Conservation (phyloP, 2,888 invertebrate species). For the Pseudoips prasinana region DNA sequence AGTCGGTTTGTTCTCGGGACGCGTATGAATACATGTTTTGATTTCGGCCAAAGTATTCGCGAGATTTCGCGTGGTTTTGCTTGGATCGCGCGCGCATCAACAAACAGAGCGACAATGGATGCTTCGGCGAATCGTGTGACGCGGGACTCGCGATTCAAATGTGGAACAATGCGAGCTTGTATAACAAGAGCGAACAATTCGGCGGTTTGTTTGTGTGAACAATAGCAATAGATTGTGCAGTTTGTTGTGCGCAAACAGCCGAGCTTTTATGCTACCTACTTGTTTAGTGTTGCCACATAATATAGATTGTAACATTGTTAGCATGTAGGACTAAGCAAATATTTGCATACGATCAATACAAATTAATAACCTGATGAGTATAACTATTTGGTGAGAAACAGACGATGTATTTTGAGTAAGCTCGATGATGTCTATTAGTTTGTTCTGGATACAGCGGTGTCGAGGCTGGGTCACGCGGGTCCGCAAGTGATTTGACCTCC, state of each 20-base stretch:
- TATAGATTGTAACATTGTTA: conserved; percentile 38
- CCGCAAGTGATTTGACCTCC: conserved; percentile 80
- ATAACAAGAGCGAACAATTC: conserved; percentile 71
- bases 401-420: conserved; percentile 3
- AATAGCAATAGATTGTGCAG: conserved; percentile 60
- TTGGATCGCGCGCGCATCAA: conserved; percentile 57
- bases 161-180: conserved; percentile 75
- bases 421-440: conserved; percentile 10
- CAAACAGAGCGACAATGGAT: conserved; percentile 76
- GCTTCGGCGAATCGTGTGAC: conserved; percentile 71
- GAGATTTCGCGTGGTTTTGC: conserved; percentile 68
- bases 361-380: not conserved
- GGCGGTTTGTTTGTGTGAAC: conserved; percentile 66
- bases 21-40: conserved; percentile 62
- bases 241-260: conserved; percentile 50
- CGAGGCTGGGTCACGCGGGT: conserved; percentile 44
- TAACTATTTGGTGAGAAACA: not conserved
- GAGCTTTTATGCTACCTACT: conserved; percentile 56
- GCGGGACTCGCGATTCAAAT: conserved; percentile 62
- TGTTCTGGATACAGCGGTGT: conserved; percentile 24
- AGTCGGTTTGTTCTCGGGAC: conserved; percentile 43
- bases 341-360: conserved; percentile 24
- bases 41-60: conserved; percentile 57
- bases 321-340: conserved; percentile 25
- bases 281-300: conserved; percentile 39